Evolutionary conservation across 2,797 vertebrate genomes (phyloP).

Genomic region (Sebastes vulpes): DNA sequence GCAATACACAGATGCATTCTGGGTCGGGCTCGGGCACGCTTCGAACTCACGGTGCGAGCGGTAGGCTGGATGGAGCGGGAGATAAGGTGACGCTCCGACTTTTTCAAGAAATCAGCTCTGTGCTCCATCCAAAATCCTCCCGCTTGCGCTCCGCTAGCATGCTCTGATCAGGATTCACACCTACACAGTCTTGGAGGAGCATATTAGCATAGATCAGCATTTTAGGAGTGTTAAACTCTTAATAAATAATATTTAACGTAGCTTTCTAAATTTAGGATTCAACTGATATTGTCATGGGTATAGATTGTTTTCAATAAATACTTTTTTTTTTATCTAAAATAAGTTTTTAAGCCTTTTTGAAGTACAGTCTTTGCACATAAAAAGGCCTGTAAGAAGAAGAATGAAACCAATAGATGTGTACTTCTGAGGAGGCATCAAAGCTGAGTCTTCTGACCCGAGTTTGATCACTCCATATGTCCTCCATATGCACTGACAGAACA

Average conservation of each 20-base stretch:
- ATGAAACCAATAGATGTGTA: constrained; percentile 38
- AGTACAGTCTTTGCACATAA: constrained; percentile 3
- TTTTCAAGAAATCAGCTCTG: not conserved
- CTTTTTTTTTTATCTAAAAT: not conserved
- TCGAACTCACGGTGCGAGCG: not conserved
- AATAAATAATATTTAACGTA: not conserved
- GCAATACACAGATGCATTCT: not conserved
- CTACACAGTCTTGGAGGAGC: not conserved
- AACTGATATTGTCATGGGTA: constrained; percentile 8
- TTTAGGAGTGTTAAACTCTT: not conserved
- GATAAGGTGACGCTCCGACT: not conserved
- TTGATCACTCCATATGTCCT: constrained; percentile 54
- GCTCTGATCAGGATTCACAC: not conserved
- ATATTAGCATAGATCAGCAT: not conserved
- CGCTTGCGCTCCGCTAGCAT: not conserved
- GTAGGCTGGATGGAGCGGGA: not conserved
- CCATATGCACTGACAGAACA: constrained; percentile 48
- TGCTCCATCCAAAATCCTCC: not conserved
- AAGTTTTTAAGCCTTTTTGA: constrained; percentile 5
- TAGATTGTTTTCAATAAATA: constrained; percentile 25
- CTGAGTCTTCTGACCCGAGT: constrained; percentile 39
- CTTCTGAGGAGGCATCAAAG: constrained; percentile 57
- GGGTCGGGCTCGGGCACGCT: not conserved
- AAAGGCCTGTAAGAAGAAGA: constrained; percentile 6
- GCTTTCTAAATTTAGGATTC: not conserved